Conservation (phyloP, 64 coral and sea anemone genomes). For the Stylophora pistillata region DNA sequence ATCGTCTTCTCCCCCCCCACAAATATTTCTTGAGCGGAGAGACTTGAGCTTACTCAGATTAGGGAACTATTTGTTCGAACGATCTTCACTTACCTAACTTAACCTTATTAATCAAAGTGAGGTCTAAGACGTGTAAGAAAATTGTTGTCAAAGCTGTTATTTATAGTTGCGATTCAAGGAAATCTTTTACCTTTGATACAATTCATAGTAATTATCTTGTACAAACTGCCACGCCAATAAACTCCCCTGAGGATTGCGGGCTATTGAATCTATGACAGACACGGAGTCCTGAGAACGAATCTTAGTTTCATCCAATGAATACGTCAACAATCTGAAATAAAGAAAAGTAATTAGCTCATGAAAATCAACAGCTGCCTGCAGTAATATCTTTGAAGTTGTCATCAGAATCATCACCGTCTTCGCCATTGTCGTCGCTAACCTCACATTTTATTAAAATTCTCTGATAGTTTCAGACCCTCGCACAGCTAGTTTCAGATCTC, state of each 20-base stretch:
- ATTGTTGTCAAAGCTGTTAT: background rate
- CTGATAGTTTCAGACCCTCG: no score
- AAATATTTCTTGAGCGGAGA: no score
- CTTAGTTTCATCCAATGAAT: constrained; percentile 41
- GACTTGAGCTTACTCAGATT: no score
- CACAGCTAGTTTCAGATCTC: no score
- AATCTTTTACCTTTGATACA: constrained; percentile 56
- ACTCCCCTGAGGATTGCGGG: constrained; percentile 55
- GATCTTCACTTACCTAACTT: no score
- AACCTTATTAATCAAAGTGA: no score
- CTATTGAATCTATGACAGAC: constrained; percentile 73
- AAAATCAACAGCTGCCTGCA: background rate
- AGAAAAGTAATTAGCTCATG: background rate
- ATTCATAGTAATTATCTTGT: constrained; percentile 16
- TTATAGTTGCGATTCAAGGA: background rate
- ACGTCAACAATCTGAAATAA: constrained; percentile 40
- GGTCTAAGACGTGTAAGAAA: background rate
- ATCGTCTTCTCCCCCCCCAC: no score
- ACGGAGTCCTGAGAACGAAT: constrained; percentile 82
- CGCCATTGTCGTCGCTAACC: no score
- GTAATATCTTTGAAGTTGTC: no score
- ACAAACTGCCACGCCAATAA: constrained; percentile 67
- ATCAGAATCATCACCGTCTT: no score
- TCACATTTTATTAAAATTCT: no score
- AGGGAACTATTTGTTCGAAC: no score